Conservation (phyloP, 1,140 invertebrate species). For the Dermatophagoides farinae region DNA sequence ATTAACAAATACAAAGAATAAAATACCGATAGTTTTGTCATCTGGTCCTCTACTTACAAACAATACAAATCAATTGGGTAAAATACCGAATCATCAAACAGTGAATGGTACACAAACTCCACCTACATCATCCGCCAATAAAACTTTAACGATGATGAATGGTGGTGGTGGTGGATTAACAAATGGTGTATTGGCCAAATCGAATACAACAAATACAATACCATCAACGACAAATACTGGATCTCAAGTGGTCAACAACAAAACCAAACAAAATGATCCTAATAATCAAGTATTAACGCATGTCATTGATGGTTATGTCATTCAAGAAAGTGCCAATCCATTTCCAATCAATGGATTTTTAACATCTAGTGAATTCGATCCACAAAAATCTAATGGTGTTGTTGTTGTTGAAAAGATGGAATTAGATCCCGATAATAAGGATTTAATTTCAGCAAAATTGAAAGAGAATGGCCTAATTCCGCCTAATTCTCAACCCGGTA, state of each 20-base stretch:
- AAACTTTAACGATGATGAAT: no score
- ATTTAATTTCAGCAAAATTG: neutral
- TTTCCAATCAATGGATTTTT: conserved; percentile 17
- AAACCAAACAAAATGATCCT: conserved; percentile 40
- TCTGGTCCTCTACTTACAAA: no score
- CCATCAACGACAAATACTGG: neutral
- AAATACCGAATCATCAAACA: no score
- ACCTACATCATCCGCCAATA: no score
- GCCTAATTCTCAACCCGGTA: no score
- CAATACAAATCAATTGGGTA: no score
- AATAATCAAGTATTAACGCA: conserved; percentile 89
- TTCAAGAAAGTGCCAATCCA: conserved; percentile 51
- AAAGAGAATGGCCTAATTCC: neutral
- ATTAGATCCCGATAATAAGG: neutral
- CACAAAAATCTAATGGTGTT: neutral
- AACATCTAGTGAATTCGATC: neutral
- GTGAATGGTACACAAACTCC: no score
- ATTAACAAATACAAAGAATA: no score
- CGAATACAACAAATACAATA: neutral
- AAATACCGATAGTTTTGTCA: no score
- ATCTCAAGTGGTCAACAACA: neutral
- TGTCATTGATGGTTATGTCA: conserved; percentile 88
- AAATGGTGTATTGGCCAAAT: neutral
- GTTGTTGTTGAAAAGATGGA: neutral
- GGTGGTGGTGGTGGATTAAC: no score